A percentile compares a stretch with the other conserved stretches of the same genome.
Conservation (phyloP, 2,797 vertebrate species). For the Eulemur rubriventer region DNA sequence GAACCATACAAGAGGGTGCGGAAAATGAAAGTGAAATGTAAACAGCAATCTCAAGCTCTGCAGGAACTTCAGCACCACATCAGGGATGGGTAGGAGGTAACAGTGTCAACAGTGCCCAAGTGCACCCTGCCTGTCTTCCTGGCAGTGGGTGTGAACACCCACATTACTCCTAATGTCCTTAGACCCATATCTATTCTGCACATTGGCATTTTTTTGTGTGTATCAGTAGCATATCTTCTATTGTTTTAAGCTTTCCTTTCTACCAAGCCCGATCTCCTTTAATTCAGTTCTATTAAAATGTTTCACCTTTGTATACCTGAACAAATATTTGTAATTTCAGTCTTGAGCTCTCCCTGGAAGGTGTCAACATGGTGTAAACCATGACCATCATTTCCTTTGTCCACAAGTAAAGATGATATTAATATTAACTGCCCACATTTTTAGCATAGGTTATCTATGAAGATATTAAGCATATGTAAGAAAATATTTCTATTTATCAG, state of each 20-base stretch:
- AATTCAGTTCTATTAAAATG: background rate
- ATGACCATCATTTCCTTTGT: background rate
- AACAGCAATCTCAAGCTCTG: background rate
- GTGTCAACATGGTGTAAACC: background rate
- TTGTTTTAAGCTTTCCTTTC: background rate
- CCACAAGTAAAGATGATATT: background rate
- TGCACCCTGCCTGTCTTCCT: background rate
- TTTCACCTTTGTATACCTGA: background rate
- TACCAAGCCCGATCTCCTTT: background rate
- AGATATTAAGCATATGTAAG: background rate
- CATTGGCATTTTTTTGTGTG: background rate
- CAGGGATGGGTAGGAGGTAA: background rate
- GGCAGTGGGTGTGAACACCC: background rate
- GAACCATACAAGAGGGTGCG: background rate
- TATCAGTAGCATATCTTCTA: background rate
- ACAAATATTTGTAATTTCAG: background rate
- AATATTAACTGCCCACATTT: background rate
- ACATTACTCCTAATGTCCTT: background rate
- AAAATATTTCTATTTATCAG: background rate
- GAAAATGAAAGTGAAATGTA: background rate
- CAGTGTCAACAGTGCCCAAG: background rate
- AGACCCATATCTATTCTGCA: background rate
- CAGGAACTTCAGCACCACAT: background rate
- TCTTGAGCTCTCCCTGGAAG: background rate
- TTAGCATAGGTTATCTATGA: background rate